Evolutionary conservation across 2,888 invertebrate genomes (phyloP).

Genomic region (Gordius sp.): DNA sequence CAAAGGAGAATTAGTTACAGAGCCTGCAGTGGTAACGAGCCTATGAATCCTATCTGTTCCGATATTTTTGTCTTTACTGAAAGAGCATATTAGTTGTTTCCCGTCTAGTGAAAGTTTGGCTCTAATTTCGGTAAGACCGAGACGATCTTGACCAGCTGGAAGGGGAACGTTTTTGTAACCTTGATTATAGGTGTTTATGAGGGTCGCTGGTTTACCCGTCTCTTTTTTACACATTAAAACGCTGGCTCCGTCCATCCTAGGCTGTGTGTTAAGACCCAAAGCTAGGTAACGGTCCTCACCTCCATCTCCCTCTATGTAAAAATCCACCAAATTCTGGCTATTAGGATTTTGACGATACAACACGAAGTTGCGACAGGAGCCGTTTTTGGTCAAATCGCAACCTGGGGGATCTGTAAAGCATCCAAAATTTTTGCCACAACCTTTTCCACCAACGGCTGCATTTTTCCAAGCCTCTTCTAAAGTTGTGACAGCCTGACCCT

Average conservation of each 20-base stretch:
- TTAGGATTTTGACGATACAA: background rate
- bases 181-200: background rate
- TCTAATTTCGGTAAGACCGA: background rate
- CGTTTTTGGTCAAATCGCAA: too few relatives aligned
- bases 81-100: background rate
- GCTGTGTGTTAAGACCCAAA: background rate
- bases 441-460: too few relatives aligned
- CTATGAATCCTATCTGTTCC: background rate
- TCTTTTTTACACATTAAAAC: background rate
- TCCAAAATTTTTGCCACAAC: too few relatives aligned
- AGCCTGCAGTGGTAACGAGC: too few relatives aligned
- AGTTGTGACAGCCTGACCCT: too few relatives aligned
- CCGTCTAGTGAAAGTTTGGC: background rate
- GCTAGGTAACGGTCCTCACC: background rate
- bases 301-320: background rate
- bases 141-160: background rate
- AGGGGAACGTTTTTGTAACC: background rate
- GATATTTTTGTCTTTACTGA: background rate
- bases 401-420: too few relatives aligned
- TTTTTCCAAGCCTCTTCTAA: too few relatives aligned
- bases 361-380: background rate
- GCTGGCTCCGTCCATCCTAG: background rate
- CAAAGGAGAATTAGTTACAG: too few relatives aligned
- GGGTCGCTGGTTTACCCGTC: background rate
- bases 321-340: background rate